Evolutionary conservation across 2,888 invertebrate species (phyloP).

Genomic region (Gasteruption jaculator): DNA sequence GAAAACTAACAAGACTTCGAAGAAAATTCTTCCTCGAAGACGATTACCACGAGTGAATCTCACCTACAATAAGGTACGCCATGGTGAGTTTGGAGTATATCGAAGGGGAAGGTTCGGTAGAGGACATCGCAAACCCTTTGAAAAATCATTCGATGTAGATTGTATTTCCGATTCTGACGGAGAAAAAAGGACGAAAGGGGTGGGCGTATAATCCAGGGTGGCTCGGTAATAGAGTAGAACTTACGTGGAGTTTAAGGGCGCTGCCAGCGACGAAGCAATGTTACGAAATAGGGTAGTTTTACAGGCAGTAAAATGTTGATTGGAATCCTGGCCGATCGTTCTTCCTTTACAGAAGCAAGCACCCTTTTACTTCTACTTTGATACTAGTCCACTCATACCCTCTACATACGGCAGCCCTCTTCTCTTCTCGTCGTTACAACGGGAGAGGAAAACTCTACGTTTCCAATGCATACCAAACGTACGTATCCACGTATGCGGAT

Average conservation of each 20-base stretch:
- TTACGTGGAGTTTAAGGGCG: conserved; percentile 36
- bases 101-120: neutral
- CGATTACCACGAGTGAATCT: too few species aligned
- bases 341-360: too few species aligned
- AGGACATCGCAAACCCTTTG: conserved; percentile 3
- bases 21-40: too few species aligned
- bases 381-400: neutral
- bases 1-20: too few species aligned
- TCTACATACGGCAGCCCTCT: conserved; percentile 16
- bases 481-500: conserved; percentile 23
- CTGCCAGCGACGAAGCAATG: conserved; percentile 32
- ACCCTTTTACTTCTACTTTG: too few species aligned
- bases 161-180: conserved; percentile 21
- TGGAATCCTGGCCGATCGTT: conserved; percentile 40
- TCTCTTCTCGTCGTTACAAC: neutral
- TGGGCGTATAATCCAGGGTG: conserved; percentile 24
- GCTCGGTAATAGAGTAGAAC: conserved; percentile 34
- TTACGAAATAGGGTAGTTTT: conserved; percentile 42
- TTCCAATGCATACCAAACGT: conserved; percentile 34
- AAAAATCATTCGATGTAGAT: conserved; percentile 27
- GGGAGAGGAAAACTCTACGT: too few species aligned
- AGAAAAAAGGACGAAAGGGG: conserved; percentile 1
- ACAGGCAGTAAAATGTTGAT: conserved; percentile 47
- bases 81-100: too few species aligned
- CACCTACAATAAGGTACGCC: too few species aligned